Percentiles rank a stretch among this genome's conserved stretches.
Evolutionary conservation across 2,888 invertebrate species (phyloP).

Genomic region (Leistus spinibarbis): DNA sequence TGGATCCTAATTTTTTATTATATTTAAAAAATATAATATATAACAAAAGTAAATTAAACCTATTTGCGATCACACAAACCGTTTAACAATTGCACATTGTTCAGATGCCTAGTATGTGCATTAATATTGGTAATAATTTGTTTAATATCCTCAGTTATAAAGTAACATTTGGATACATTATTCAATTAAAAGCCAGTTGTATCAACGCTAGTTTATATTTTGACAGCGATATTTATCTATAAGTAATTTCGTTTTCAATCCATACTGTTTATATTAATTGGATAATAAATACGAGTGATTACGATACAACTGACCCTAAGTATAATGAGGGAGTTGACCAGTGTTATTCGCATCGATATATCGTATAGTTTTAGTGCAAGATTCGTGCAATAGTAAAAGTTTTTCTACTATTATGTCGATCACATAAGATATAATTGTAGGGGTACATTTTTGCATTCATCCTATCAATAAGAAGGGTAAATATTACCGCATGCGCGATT

Average conservation of each 20-base stretch:
- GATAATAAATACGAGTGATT: neutral
- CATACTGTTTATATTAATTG: no score
- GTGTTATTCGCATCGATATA: no score
- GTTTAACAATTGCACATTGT: neutral
- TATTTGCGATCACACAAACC: neutral
- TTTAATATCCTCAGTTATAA: neutral
- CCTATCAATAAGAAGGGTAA: no score
- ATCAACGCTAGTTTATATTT: neutral
- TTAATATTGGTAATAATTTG: neutral
- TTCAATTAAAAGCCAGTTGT: neutral
- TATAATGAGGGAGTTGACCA: neutral
- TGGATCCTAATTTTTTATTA: neutral
- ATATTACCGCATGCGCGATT: no score
- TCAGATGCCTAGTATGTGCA: neutral
- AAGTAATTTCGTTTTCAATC: neutral
- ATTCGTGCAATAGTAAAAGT: no score
- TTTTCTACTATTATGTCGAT: no score
- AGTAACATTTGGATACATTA: neutral
- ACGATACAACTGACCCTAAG: neutral
- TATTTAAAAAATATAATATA: constrained; percentile 5
- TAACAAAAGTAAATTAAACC: neutral
- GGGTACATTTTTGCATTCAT: no score
- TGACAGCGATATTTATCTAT: neutral
- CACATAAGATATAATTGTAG: no score
- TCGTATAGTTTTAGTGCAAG: no score